Evolutionary conservation across 2,888 invertebrate species (phyloP).

Genomic region (Andrena fulva): DNA sequence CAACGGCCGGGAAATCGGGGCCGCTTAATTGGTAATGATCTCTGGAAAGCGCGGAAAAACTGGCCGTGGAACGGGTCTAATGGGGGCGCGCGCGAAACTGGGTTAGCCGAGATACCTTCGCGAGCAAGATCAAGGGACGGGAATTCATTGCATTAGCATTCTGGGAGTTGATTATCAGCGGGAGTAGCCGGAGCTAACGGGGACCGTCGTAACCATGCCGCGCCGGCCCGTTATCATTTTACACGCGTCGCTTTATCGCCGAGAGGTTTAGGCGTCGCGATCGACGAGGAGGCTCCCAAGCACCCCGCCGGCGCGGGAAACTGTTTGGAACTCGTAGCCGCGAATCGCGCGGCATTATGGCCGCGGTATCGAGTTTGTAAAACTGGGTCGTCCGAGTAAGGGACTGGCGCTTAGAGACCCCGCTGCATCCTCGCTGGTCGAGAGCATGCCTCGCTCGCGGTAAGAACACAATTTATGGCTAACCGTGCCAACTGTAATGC

Average conservation of each 20-base stretch:
- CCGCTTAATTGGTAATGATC: slow-evolving; percentile 48
- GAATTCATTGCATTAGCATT: slow-evolving; percentile 29
- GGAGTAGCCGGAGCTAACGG: not conserved
- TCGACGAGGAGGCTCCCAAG: slow-evolving; percentile 29
- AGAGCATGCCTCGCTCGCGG: slow-evolving; percentile 8
- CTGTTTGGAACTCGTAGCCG: slow-evolving; percentile 32
- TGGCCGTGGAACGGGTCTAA: slow-evolving; percentile 23
- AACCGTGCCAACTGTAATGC: slow-evolving; percentile 13
- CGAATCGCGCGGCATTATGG: slow-evolving; percentile 24
- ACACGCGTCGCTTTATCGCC: not conserved
- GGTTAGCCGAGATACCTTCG: slow-evolving; percentile 38
- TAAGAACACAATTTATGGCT: slow-evolving; percentile 40
- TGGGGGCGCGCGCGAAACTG: slow-evolving; percentile 36
- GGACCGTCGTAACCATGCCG: slow-evolving; percentile 15
- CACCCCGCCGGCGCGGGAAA: slow-evolving; percentile 8
- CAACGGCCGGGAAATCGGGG: slow-evolving; percentile 4
- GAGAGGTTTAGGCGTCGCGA: slow-evolving; percentile 28
- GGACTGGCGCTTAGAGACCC: slow-evolving; percentile 30
- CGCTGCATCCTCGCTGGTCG: not conserved
- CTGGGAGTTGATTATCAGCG: not conserved
- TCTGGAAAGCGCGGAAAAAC: slow-evolving; percentile 31
- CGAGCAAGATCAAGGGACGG: slow-evolving; percentile 20
- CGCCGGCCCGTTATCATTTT: slow-evolving; percentile 14
- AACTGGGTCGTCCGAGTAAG: slow-evolving; percentile 60
- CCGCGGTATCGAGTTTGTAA: slow-evolving; percentile 33